Conservation (phyloP, 2,888 invertebrate genomes). For the Habroteleia sp. region DNA sequence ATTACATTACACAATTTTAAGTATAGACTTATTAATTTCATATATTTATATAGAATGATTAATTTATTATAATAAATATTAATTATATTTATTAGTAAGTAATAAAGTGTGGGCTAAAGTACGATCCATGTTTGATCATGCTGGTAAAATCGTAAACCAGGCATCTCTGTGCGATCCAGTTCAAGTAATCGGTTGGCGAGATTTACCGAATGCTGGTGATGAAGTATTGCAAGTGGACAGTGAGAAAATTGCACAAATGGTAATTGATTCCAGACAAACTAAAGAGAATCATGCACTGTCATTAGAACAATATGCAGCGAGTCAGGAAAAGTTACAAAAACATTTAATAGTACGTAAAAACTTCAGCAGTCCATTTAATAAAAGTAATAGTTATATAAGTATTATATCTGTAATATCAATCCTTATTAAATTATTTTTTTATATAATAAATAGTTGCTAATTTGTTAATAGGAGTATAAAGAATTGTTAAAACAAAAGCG, state of each 20-base stretch:
- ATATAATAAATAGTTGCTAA: too few relatives aligned
- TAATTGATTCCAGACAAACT: slow-evolving; percentile 85
- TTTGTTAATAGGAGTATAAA: slow-evolving; percentile 82
- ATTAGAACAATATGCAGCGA: slow-evolving; percentile 84
- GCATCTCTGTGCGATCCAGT: slow-evolving; percentile 92
- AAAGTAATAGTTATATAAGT: too few relatives aligned
- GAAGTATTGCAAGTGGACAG: slow-evolving; percentile 90
- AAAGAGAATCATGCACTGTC: slow-evolving; percentile 84
- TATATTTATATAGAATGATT: too few relatives aligned
- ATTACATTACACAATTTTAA: too few relatives aligned
- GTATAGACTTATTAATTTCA: too few relatives aligned
- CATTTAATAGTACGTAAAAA: slow-evolving; percentile 82
- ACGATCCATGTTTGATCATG: slow-evolving; percentile 89
- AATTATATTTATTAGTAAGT: slow-evolving; percentile 84
- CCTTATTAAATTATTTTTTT: background rate
- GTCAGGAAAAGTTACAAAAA: slow-evolving; percentile 85
- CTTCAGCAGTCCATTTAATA: too few relatives aligned
- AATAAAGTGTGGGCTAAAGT: slow-evolving; percentile 93
- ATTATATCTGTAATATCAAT: too few relatives aligned
- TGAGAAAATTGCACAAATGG: slow-evolving; percentile 87
- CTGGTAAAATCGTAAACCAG: slow-evolving; percentile 84
- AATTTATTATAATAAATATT: too few relatives aligned
- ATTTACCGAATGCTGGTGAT: slow-evolving; percentile 94
- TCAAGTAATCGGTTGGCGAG: slow-evolving; percentile 95
- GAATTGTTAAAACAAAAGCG: slow-evolving; percentile 84